Evolutionary conservation across 2,113 vertebrate genomes (phyloP).

Genomic region (Arothron firmamentum): DNA sequence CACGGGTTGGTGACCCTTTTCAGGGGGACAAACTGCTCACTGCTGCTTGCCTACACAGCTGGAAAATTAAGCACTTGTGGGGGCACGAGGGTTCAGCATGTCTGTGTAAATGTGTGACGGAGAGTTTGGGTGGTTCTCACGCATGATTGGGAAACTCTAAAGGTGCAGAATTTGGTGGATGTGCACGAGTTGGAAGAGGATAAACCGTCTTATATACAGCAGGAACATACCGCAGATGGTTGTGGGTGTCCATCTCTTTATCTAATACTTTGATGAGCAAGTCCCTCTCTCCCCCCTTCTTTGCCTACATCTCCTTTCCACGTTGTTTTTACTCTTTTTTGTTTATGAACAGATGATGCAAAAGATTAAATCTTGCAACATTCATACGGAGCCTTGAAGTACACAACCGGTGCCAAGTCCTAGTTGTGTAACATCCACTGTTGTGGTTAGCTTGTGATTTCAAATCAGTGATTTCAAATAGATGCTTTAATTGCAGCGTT

Average conservation of each 20-base stretch:
- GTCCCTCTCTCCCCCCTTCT: constrained; percentile 27
- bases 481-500: too few species aligned
- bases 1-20: constrained; percentile 59
- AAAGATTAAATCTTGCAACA: constrained; percentile 6
- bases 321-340: too few species aligned
- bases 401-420: too few species aligned
- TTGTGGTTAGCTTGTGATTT: too few species aligned
- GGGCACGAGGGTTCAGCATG: constrained; percentile 36
- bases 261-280: constrained; percentile 65
- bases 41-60: constrained; percentile 62
- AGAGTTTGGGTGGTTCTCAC: not conserved
- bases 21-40: constrained; percentile 65
- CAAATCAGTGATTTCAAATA: too few species aligned
- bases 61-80: constrained; percentile 67
- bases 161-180: constrained; percentile 4
- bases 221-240: constrained; percentile 57
- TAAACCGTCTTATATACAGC: constrained; percentile 53
- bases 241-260: constrained; percentile 55
- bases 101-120: constrained; percentile 1
- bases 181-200: constrained; percentile 23
- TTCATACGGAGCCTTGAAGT: too few species aligned
- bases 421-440: constrained; percentile 4
- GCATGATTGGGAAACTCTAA: not conserved
- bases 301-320: constrained; percentile 20
- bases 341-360: constrained; percentile 10